Percentiles rank a stretch among this genome's conserved stretches.
Evolutionary conservation across 2,888 invertebrate species (phyloP).

Genomic region (Thumatha senex): DNA sequence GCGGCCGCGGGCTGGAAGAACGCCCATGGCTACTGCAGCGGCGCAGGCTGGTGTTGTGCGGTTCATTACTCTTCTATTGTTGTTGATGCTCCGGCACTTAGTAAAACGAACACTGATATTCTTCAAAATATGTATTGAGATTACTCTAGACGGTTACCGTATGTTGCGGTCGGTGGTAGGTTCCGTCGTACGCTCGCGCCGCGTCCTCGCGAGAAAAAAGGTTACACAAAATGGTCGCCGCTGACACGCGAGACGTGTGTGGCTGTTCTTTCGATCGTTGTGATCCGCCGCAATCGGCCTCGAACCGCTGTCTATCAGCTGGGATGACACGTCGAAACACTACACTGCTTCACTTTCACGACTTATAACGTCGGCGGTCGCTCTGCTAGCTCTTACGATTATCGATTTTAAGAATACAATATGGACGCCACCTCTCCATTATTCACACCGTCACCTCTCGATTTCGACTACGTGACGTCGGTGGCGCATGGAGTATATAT

Average conservation of each 20-base stretch:
- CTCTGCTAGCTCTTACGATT: constrained; percentile 77
- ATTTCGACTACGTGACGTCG: constrained; percentile 79
- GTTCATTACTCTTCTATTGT: constrained; percentile 38
- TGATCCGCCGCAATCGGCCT: constrained; percentile 63
- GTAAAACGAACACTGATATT: constrained; percentile 18
- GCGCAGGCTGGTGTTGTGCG: constrained; percentile 26
- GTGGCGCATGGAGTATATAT: constrained; percentile 67
- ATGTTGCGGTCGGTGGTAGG: constrained; percentile 32
- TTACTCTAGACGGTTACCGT: constrained; percentile 28
- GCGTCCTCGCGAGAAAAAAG: constrained; percentile 49
- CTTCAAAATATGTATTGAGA: constrained; percentile 21
- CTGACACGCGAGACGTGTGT: constrained; percentile 47
- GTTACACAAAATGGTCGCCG: constrained; percentile 72
- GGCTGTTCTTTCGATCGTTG: constrained; percentile 31
- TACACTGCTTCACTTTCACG: constrained; percentile 75
- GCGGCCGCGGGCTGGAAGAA: constrained; percentile 48
- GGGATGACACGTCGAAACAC: constrained; percentile 81
- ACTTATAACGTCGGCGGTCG: constrained; percentile 69
- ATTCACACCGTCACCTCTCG: constrained; percentile 79
- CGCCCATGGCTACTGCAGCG: constrained; percentile 34
- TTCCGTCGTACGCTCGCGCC: constrained; percentile 21
- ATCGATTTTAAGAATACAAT: constrained; percentile 72
- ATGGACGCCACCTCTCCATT: constrained; percentile 80
- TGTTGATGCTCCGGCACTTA: constrained; percentile 53
- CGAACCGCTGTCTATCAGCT: constrained; percentile 75